Percentiles rank a stretch among this genome's conserved stretches.
phyloP scores from a whole-genome alignment of 92 coral and sea anemone genomes.

The Ricordea florida region DNA sequence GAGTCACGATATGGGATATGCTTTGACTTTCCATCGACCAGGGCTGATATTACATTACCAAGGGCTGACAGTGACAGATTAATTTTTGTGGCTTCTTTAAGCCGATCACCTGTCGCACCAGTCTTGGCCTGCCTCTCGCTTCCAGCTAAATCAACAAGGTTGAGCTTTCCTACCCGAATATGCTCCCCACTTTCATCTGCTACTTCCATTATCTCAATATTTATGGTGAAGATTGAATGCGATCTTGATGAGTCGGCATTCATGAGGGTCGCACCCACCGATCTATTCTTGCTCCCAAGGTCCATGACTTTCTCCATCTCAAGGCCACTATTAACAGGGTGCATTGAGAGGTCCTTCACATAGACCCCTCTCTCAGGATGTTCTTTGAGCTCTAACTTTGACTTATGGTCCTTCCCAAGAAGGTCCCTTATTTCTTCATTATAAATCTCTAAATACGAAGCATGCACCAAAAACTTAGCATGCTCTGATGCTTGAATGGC shows the following conservation, averaged over 20 bases:
- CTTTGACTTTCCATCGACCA: constrained; percentile 95
- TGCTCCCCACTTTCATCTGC: constrained; percentile 89
- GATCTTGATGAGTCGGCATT: constrained; percentile 99
- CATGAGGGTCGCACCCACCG: constrained; percentile 98
- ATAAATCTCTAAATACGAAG: constrained; percentile 94
- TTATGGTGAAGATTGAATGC: constrained; percentile 93
- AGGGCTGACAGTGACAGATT: constrained; percentile 94
- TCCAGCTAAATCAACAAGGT: constrained; percentile 98
- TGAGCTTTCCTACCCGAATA: constrained; percentile 93
- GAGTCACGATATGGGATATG: constrained; percentile 99
- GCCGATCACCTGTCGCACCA: constrained; percentile 94
- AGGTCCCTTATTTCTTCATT: constrained; percentile 97
- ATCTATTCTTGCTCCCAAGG: constrained; percentile 92
- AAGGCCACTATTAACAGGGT: constrained; percentile 76
- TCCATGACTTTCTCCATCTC: constrained; percentile 98
- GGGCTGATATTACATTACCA: constrained; percentile 98
- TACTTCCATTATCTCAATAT: constrained; percentile 87
- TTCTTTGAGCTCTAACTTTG: constrained; percentile 88
- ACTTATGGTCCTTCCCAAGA: constrained; percentile 90
- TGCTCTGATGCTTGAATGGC: constrained; percentile 90
- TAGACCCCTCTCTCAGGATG: constrained; percentile 97
- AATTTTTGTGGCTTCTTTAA: constrained; percentile 97
- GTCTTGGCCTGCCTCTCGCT: constrained; percentile 98
- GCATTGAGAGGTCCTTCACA: constrained; percentile 86
- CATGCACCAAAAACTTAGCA: constrained; percentile 91